A percentile compares a stretch with the other conserved stretches of the same genome.
These are phyloP conservation scores for Doryteuthis pealeii DNA, from an alignment of 1,140 invertebrate species.

Conservation along the genomic window DNA sequence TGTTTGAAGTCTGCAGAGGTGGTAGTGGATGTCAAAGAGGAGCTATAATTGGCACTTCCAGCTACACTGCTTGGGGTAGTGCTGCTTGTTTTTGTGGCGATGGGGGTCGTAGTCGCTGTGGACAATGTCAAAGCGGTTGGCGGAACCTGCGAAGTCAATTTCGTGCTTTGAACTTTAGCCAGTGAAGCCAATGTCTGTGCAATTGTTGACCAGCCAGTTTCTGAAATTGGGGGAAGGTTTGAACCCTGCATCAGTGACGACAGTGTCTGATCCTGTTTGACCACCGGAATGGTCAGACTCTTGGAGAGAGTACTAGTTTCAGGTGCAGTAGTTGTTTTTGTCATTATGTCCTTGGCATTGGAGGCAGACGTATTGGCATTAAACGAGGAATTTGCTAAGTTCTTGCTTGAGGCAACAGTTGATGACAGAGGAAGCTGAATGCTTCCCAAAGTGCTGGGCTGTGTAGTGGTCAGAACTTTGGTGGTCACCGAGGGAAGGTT, in stretches of 20 bases:
- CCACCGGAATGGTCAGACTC: no score
- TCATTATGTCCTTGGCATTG: no score
- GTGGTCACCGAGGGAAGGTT: not conserved
- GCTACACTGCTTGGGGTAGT: not conserved
- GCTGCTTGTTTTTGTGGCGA: not conserved
- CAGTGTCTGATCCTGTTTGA: not conserved
- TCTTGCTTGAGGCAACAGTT: not conserved
- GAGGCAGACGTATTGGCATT: not conserved
- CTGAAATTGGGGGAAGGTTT: not conserved
- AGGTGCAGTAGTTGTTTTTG: not conserved
- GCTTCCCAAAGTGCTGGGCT: not conserved
- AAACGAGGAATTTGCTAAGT: not conserved
- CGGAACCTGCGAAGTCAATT: not conserved
- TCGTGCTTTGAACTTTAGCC: not conserved
- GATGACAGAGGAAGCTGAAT: not conserved
- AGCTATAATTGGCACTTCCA: not conserved
- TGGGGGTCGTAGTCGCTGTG: not conserved
- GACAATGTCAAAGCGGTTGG: not conserved
- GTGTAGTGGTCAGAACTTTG: constrained; percentile 5
- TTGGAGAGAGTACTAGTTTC: not conserved
- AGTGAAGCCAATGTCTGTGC: not conserved
- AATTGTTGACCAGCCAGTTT: not conserved
- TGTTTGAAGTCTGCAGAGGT: not conserved
- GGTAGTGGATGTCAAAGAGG: not conserved
- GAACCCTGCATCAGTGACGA: not conserved